phyloP scores from a whole-genome alignment of 2,888 invertebrate species.

The Resseliella maxima region DNA sequence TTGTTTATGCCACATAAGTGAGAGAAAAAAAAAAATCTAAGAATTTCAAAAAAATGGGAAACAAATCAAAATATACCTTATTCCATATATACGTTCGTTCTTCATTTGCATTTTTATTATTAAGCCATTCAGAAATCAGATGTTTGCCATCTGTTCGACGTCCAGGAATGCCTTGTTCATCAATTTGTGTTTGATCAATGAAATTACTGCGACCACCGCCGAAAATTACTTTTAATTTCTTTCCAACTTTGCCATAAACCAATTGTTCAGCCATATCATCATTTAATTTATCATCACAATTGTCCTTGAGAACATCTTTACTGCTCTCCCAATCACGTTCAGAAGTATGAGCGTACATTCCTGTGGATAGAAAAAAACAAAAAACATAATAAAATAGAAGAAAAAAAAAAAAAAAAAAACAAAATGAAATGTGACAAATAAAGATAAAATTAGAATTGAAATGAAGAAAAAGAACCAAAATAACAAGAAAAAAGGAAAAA shows the following conservation, averaged over 20 bases:
- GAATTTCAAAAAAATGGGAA: background rate
- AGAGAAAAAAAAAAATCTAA: too few species aligned
- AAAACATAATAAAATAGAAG: background rate
- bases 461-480: background rate
- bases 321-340: conserved; percentile 81
- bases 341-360: conserved; percentile 73
- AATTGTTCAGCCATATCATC: conserved; percentile 81
- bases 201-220: conserved; percentile 81
- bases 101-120: conserved; percentile 62
- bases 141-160: conserved; percentile 73
- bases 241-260: conserved; percentile 74
- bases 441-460: too few species aligned
- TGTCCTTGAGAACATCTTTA: conserved; percentile 68
- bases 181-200: conserved; percentile 69
- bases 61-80: background rate
- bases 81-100: conserved; percentile 62
- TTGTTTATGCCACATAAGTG: too few species aligned
- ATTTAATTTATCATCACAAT: conserved; percentile 69
- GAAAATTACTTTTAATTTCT: conserved; percentile 78
- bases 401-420: too few species aligned
- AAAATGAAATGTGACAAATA: too few species aligned
- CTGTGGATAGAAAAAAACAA: conserved; percentile 61
- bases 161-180: conserved; percentile 70
- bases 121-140: conserved; percentile 75
- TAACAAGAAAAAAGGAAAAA: background rate